Conservation (phyloP, 2,797 vertebrate species). For the Gadopsis bispinosus region DNA sequence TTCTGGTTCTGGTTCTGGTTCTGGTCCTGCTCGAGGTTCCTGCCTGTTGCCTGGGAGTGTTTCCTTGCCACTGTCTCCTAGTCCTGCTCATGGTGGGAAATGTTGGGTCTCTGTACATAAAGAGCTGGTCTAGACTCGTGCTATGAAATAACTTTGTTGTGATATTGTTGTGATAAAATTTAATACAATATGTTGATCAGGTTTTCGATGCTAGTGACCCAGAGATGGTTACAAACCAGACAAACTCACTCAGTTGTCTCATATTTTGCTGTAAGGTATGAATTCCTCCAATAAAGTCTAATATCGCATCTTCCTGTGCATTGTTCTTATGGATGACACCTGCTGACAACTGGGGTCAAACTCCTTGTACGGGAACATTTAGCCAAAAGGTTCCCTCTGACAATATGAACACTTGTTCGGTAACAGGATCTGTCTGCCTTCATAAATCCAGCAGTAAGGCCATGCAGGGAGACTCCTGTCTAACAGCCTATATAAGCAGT, state of each 20-base stretch:
- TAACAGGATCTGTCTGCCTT: background rate
- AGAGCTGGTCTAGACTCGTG: too few relatives aligned
- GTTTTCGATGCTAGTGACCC: too few relatives aligned
- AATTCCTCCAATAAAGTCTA: background rate
- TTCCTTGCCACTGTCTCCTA: too few relatives aligned
- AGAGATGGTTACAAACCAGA: background rate
- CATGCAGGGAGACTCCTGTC: conserved; percentile 15
- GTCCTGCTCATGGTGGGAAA: too few relatives aligned
- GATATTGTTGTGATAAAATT: too few relatives aligned
- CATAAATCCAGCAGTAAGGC: background rate
- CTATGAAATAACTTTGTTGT: too few relatives aligned
- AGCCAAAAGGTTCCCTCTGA: background rate
- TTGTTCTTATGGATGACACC: background rate
- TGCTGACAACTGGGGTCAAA: background rate
- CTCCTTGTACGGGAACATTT: background rate
- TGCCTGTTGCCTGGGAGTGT: too few relatives aligned
- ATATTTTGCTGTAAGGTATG: background rate
- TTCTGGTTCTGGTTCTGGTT: too few relatives aligned
- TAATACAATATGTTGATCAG: background rate
- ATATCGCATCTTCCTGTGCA: background rate
- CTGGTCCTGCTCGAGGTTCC: too few relatives aligned
- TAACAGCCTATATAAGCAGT: conserved; percentile 39
- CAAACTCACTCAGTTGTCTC: background rate
- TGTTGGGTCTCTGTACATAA: too few relatives aligned
- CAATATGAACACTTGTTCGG: background rate